A percentile compares a stretch with the other conserved stretches of the same genome.
phyloP scores from a whole-genome alignment of 2,113 vertebrate species.

The Syngnathus floridae region DNA sequence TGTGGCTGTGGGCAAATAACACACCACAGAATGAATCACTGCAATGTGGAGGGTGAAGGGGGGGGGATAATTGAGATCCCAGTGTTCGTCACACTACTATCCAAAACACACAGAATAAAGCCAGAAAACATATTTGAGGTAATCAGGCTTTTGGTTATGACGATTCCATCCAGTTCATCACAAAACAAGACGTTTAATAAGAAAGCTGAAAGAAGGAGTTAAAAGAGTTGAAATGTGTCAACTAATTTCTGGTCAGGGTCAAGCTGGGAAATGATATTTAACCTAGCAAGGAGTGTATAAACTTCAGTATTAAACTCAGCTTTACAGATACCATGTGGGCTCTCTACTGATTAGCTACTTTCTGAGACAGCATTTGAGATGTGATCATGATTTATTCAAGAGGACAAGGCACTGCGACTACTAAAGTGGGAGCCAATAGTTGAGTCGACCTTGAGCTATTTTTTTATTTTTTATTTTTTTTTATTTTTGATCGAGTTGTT shows the following conservation, averaged over 20 bases:
- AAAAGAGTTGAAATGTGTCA: not conserved
- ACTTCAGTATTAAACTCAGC: not conserved
- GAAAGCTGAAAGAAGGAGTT: not conserved
- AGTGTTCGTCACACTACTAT: slow-evolving; percentile 16
- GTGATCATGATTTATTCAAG: not conserved
- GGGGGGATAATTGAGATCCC: slow-evolving; percentile 18
- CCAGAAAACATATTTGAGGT: slow-evolving; percentile 8
- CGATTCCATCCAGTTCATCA: not conserved
- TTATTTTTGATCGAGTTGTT: not conserved
- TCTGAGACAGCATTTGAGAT: no score
- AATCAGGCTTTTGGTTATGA: slow-evolving; percentile 7
- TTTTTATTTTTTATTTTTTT: not conserved
- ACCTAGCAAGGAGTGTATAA: not conserved
- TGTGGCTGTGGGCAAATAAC: slow-evolving; percentile 50
- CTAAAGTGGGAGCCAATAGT: not conserved
- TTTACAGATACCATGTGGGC: not conserved
- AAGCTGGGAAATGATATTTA: not conserved
- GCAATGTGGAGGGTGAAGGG: slow-evolving; percentile 22
- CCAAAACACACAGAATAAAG: slow-evolving; percentile 6
- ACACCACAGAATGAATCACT: slow-evolving; percentile 32
- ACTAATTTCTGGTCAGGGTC: not conserved
- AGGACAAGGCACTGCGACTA: not conserved
- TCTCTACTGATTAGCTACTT: no score
- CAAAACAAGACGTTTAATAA: not conserved
- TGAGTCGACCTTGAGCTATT: not conserved